Evolutionary conservation across 2,113 vertebrate species (phyloP).

Genomic region (Octodon degus): DNA sequence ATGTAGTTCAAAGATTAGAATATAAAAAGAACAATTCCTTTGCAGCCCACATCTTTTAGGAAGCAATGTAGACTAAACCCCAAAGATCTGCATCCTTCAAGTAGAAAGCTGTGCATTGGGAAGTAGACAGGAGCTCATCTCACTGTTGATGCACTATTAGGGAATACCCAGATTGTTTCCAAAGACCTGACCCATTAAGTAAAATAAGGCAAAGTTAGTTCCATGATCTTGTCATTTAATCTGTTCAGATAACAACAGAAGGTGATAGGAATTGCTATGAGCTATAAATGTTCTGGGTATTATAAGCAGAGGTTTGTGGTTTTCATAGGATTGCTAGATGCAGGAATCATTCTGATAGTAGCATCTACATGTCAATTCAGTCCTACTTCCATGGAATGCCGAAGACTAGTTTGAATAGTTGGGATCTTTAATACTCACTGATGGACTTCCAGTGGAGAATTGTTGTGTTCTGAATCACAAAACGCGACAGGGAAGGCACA

Average conservation of each 20-base stretch:
- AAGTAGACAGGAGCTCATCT: background rate
- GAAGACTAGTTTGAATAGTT: conserved; percentile 14
- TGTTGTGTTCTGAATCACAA: background rate
- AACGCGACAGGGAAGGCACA: background rate
- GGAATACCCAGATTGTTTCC: background rate
- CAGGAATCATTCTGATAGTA: conserved; percentile 7
- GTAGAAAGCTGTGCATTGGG: background rate
- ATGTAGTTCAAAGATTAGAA: background rate
- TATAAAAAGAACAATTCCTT: conserved; percentile 16
- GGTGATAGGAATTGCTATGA: background rate
- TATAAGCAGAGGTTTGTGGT: background rate
- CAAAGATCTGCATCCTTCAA: background rate
- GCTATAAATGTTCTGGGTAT: conserved; percentile 5
- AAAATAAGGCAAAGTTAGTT: conserved; percentile 52
- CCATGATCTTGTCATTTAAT: conserved; percentile 33
- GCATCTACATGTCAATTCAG: background rate
- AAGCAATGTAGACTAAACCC: conserved; percentile 20
- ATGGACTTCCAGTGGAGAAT: background rate
- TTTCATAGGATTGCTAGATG: conserved; percentile 2
- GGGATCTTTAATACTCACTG: background rate
- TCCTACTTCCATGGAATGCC: background rate
- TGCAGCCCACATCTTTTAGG: background rate
- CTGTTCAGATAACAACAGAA: conserved; percentile 26
- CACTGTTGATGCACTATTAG: background rate
- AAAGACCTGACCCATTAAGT: conserved; percentile 44